Conservation (phyloP, 2,797 vertebrate genomes). For the Ambastaia sidthimunki region DNA sequence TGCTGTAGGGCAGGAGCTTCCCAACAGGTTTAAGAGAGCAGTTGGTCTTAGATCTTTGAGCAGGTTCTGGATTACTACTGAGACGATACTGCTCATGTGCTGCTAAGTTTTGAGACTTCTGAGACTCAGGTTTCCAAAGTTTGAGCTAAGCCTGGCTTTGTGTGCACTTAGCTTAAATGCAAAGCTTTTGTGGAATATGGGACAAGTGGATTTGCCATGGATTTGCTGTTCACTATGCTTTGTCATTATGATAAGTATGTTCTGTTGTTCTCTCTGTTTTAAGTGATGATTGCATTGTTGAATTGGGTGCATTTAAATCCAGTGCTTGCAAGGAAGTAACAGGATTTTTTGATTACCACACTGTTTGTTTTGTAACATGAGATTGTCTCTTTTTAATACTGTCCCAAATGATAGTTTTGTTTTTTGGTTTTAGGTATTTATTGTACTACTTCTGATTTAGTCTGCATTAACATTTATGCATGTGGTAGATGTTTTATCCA, state of each 20-base stretch:
- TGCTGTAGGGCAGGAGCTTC: conserved; percentile 51
- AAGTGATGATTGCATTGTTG: conserved; percentile 26
- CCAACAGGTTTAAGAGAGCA: conserved; percentile 30
- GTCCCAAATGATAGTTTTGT: neutral
- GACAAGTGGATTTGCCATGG: conserved; percentile 75
- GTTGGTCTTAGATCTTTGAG: conserved; percentile 31
- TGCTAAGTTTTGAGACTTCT: conserved; percentile 23
- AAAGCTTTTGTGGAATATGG: conserved; percentile 78
- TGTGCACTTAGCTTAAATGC: conserved; percentile 65
- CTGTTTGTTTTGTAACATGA: conserved; percentile 19
- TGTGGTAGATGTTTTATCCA: neutral
- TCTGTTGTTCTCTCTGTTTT: conserved; percentile 57
- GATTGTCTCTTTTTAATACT: conserved; percentile 8
- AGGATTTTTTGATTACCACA: neutral
- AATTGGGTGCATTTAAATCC: conserved; percentile 29
- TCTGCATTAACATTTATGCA: neutral
- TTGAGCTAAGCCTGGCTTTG: conserved; percentile 30
- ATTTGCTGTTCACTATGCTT: conserved; percentile 69
- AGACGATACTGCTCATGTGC: neutral
- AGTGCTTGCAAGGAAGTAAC: conserved; percentile 37
- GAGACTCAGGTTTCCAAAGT: conserved; percentile 20
- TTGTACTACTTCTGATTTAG: neutral
- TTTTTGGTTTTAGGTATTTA: conserved; percentile 35
- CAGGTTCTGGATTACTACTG: conserved; percentile 37
- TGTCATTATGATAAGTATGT: conserved; percentile 80